Conservation (phyloP, 2,113 vertebrate genomes). For the Pyxicephalus adspersus region DNA sequence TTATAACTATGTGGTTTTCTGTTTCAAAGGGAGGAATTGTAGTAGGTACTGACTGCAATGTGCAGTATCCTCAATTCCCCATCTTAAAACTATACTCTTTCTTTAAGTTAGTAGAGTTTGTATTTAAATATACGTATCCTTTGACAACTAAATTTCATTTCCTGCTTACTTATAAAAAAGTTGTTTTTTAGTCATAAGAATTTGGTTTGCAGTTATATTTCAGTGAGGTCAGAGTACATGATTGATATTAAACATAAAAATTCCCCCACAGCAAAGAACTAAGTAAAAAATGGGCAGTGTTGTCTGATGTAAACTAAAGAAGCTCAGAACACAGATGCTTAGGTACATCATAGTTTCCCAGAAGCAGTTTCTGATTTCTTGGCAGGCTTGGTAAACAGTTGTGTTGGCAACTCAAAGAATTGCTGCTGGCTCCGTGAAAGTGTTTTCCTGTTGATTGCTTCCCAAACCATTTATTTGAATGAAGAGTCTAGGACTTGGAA, state of each 20-base stretch:
- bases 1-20: too few species aligned
- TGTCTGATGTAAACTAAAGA: slow-evolving; percentile 58
- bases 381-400: slow-evolving; percentile 73
- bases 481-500: slow-evolving; percentile 23
- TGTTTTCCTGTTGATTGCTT: slow-evolving; percentile 66
- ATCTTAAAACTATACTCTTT: too few species aligned
- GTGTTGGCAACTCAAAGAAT: slow-evolving; percentile 66
- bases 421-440: slow-evolving; percentile 69
- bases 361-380: slow-evolving; percentile 72
- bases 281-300: not conserved
- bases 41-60: too few species aligned
- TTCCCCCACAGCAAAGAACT: not conserved
- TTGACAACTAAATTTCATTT: too few species aligned
- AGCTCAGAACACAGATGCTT: slow-evolving; percentile 73
- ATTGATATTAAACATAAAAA: slow-evolving; percentile 1
- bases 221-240: not conserved
- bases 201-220: slow-evolving; percentile 2
- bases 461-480: slow-evolving; percentile 51
- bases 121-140: too few species aligned
- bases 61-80: too few species aligned
- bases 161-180: too few species aligned
- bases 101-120: too few species aligned
- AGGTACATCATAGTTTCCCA: slow-evolving; percentile 77
- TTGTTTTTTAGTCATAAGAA: not conserved
- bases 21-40: too few species aligned